phyloP scores from a whole-genome alignment of 2,888 invertebrate genomes.

The Linyphia triangularis region DNA sequence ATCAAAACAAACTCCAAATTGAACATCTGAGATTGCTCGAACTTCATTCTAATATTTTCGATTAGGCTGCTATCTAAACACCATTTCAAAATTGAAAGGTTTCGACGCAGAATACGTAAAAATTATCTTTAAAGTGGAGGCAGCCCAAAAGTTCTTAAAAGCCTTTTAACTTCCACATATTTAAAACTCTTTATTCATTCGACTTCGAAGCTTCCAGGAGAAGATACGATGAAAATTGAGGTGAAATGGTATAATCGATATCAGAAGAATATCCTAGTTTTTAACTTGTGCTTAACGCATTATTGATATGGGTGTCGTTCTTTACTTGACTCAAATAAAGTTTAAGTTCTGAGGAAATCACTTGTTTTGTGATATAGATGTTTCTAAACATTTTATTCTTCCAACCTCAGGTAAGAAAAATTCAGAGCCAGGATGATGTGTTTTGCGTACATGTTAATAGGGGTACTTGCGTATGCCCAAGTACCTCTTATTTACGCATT shows the following conservation, averaged over 20 bases:
- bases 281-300: background rate
- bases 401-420: no score
- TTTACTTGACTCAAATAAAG: background rate
- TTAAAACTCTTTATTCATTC: background rate
- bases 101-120: background rate
- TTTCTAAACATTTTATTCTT: no score
- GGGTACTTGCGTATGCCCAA: no score
- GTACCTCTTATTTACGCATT: no score
- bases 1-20: no score
- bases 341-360: slow-evolving; percentile 3
- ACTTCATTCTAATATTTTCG: no score
- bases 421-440: no score
- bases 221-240: background rate
- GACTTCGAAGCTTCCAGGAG: background rate
- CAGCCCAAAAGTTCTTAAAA: background rate
- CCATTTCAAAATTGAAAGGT: background rate
- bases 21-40: no score
- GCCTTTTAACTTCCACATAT: background rate
- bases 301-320: background rate
- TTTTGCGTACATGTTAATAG: no score
- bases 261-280: background rate
- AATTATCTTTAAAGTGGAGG: background rate
- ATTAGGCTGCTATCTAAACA: no score
- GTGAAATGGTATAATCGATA: background rate
- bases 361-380: no score